Evolutionary conservation across 2,113 vertebrate species (phyloP).

Genomic region (Tupaia chinensis): DNA sequence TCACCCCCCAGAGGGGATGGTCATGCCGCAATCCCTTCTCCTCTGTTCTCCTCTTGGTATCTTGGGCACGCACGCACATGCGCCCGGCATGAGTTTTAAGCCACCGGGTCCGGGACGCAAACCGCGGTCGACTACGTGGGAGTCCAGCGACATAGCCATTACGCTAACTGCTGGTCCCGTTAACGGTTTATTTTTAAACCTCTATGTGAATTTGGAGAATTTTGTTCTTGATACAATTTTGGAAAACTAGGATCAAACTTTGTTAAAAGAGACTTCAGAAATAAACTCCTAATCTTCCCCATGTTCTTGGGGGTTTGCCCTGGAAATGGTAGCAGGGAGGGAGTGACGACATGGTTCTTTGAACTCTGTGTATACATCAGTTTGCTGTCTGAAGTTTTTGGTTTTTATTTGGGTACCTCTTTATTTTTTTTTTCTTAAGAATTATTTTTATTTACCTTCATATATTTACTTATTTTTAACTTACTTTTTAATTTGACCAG

Average conservation of each 20-base stretch:
- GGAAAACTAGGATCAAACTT: not conserved
- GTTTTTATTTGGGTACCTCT: constrained; percentile 6
- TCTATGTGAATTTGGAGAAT: not conserved
- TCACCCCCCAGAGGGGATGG: no score
- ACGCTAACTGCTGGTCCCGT: not conserved
- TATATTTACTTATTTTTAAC: no score
- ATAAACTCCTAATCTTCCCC: not conserved
- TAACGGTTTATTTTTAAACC: not conserved
- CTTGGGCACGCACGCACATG: no score
- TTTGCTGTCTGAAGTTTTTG: not conserved
- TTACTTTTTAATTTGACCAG: no score
- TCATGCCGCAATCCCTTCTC: no score
- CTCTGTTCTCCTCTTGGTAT: no score
- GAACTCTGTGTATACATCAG: not conserved
- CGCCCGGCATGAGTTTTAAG: no score
- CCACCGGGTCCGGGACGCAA: no score
- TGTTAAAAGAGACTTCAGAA: not conserved
- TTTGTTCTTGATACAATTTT: not conserved
- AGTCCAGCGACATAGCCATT: no score
- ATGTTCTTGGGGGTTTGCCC: not conserved
- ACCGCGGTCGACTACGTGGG: no score
- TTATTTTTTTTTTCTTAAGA: not conserved
- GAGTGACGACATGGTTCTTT: not conserved
- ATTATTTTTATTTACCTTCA: no score
- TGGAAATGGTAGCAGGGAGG: not conserved